Evolutionary conservation across 1,140 invertebrate genomes (phyloP), one percentile per base, ranked within the genome.

Genomic region (Zophobas morio): DNA sequence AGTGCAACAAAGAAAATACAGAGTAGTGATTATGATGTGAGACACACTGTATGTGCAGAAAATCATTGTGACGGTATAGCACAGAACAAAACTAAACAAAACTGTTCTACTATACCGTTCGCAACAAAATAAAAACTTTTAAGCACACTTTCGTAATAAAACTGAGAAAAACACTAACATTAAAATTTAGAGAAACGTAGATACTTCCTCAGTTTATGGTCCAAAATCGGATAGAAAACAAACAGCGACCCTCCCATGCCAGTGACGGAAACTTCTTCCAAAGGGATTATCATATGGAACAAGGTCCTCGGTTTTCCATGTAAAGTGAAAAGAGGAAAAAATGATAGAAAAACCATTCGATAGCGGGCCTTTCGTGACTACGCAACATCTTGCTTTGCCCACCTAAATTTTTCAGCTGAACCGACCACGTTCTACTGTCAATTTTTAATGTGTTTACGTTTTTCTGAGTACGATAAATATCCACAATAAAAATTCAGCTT

Each of bases 381-480:
- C n/a, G 42, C 60, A 66, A 66, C 42, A 66, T 66, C 39, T n/a
- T 37, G 32, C 39, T 54, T 34, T 39, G 37, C 3, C 49, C 39
- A 2, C 5, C 39, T 66, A 39, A 66, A 66, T 66, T 66, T 66
- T 66, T 66, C 60, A 66, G 20, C 39, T 42, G 37, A 66, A 66
- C 39, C 39, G n/a, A 39, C 60, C 60, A 66, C 60, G 39, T 42
- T 66, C 3, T 39, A 8, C 6, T 6, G 37, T 66, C 60, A 66
- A 66, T 66, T 66, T 66, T 66, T 66, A 66, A 66, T 66, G 39
- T 66, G 60, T 66, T 66, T 66, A 66, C 60, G 60, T 66, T 66
- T 66, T 66, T 32, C 36, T 66, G 39, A 66, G 37, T 42, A 66
- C 60, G 60, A 66, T 66, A 66, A 66, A 66, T 66, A 66, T 66